Evolutionary conservation across 2,113 vertebrate species (phyloP), one percentile per base, ranked within the genome.

Genomic region (Procavia capensis): DNA sequence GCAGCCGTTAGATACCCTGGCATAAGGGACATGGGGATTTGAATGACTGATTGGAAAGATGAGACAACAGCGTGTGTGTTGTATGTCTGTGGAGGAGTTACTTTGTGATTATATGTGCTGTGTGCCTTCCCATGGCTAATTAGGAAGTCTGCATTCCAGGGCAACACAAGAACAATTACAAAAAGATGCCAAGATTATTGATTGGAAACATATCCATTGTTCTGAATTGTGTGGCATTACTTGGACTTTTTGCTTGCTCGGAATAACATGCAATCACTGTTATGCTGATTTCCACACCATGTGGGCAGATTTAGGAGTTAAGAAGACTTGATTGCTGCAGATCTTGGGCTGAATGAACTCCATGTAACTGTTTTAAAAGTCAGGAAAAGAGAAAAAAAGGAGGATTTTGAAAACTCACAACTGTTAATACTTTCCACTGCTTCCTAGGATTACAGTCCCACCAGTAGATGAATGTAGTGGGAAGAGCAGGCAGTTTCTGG

Each of bases 121-220:
- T 36, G 85, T 78, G 86, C 78, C 88, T 94, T 96, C 98, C 96
- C 83, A 84, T 0, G 76, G 96, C 59, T 95, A 95, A 97, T 95
- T 90, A 92, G 20, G 61, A 64, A 87, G 84, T 96, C 91, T 7
- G 36, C 93, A 91, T 93, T 94, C 96, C 94, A 95, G 50, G 94
- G 92, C 22, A 93, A 96, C 85, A 83, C 82, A 84, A 95, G 96
- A 96, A 96, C 88, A 96, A 93, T 96, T 97, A 91, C 78, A 81
- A 95, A 97, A 96, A 95, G 89, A 97, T 91, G 81, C 68, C 95
- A 97, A 95, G 75, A 95, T 95, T 95, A 92, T 90, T 93, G 84
- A 80, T 82, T 94, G 80, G 95, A 98, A 97, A 93, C 96, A 97
- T 86, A 97, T 86, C 93, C 96, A 93, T 97, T 98, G 92, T 90